Base-by-base conservation (phyloP, 2,888 invertebrate species). In the Mesorhabditis belari region DNA sequence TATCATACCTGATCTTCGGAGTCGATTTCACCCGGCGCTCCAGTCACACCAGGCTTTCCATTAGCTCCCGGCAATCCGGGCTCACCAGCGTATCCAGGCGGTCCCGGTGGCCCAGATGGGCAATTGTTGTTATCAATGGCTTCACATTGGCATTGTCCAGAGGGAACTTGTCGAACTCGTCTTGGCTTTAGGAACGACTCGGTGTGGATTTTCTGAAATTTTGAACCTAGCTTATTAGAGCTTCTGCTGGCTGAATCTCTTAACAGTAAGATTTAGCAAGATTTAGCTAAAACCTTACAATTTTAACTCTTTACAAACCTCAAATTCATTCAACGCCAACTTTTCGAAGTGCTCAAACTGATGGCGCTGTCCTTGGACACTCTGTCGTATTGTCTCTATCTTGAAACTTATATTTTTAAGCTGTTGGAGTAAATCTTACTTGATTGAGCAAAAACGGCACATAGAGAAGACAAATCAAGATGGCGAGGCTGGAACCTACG, bases 1-100 rank as follows among this genome's bases (percentile, higher is more conserved):
- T 17, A 35, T n/a, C 44, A 35, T n/a, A 35, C 44, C 44, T 35
- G 44, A 35, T 9, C 12, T 35, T 35, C 44, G 12, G 44, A 9
- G 44, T 9, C 2, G 12, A 35, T 9, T 35, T 9, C n/a, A n/a
- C n/a, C 44, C 44, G 44, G n/a, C 12, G n/a, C 12, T 19, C 70
- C 70, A 35, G 65, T 61, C 28, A 64, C 61, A 6, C 70, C 70
- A 49, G 60, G 57, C 17, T 58, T 49, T 51, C 70, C 70, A 57
- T 66, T 26, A 28, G 60, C 61, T 29, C 70, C 70, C 3, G 64
- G 63, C 27, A 50, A 59, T 23, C 69, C 70, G 4, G 60, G 64
- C 23, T 58, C 58, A 5, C 70, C 70, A 28, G 51, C 49, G 0
- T 59, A 57, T 3, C 70, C 70, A 1, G 61, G 64, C 5, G 50